Evolutionary conservation across 2,888 invertebrate species (phyloP), one percentile per base, ranked within the genome.

Genomic region (Deilephila elpenor): DNA sequence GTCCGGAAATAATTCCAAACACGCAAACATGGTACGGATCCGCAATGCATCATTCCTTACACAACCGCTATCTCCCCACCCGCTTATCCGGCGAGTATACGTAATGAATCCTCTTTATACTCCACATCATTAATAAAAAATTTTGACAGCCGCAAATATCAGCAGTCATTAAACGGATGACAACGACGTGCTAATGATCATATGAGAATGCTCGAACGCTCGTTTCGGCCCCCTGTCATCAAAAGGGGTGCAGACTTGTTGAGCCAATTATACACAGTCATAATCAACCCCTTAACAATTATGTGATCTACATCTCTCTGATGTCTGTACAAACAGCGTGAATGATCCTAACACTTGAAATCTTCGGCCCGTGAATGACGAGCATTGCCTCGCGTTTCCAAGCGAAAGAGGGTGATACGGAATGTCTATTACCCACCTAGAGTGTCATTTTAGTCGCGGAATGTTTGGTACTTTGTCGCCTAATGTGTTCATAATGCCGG

Each of bases 221-320:
- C 83, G 77, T 56, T 82, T 84, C 86, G 84, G 32, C 72, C 77
- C 84, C 86, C 84, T 84, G 83, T 79, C 79, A 81, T 83, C 84
- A 83, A 85, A 86, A 86, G 86, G 87, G 91, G 89, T 83, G 83
- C 80, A 87, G 87, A 89, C 91, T 91, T 91, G 90, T 93, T 90
- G 91, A 91, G 89, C 86, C 89, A 90, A 93, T 93, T 92, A 91
- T 91, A 88, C 85, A 85, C 85, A 86, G 88, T 88, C 87, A 89
- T 89, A 90, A 91, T 88, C 86, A 85, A 85, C 88, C 91, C 90
- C 89, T 88, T 88, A 91, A 90, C 91, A 92, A 92, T 93, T 91
- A 90, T 88, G 89, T 86, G 88, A 88, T 90, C 87, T 88, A 84
- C 81, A 83, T 80, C 81, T 86, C 89, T 89, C 84, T 84, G 85